A percentile compares a stretch with the other conserved stretches of the same genome.
phyloP scores from a whole-genome alignment of 35 echinoderm and acorn worm species.

The Amphiura filiformis region DNA sequence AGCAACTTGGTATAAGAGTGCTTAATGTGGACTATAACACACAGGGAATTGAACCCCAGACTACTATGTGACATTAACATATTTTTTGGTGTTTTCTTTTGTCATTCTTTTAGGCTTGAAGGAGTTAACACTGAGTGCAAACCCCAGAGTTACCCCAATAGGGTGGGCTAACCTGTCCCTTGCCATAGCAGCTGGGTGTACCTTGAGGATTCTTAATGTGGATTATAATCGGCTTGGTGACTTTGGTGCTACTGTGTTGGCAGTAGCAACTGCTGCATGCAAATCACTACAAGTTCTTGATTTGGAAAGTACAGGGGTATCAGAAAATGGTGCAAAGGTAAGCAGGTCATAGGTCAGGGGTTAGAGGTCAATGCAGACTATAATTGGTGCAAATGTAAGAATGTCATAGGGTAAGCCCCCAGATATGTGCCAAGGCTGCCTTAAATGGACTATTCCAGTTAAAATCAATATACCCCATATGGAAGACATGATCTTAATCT shows the following conservation, averaged over 20 bases:
- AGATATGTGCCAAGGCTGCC: too few species aligned
- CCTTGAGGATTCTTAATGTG: constrained; percentile 16
- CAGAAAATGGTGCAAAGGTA: constrained; percentile 47
- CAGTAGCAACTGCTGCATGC: constrained; percentile 31
- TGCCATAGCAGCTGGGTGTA: constrained; percentile 20
- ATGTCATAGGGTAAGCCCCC: too few species aligned
- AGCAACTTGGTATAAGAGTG: not conserved
- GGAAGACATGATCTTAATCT: too few species aligned
- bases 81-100: too few species aligned
- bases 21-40: constrained; percentile 51
- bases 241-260: constrained; percentile 37
- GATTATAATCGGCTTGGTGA: constrained; percentile 57
- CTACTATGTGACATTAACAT: too few species aligned
- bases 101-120: constrained; percentile 17
- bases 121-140: constrained; percentile 45
- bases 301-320: constrained; percentile 37
- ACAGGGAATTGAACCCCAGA: too few species aligned
- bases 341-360: too few species aligned
- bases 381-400: too few species aligned
- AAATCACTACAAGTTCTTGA: constrained; percentile 35
- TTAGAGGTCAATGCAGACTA: too few species aligned
- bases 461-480: too few species aligned
- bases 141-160: constrained; percentile 12
- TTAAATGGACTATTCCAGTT: too few species aligned
- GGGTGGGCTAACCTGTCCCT: constrained; percentile 43